Conservation (phyloP, 2,797 vertebrate species). For the Rhynchotus rufescens region DNA sequence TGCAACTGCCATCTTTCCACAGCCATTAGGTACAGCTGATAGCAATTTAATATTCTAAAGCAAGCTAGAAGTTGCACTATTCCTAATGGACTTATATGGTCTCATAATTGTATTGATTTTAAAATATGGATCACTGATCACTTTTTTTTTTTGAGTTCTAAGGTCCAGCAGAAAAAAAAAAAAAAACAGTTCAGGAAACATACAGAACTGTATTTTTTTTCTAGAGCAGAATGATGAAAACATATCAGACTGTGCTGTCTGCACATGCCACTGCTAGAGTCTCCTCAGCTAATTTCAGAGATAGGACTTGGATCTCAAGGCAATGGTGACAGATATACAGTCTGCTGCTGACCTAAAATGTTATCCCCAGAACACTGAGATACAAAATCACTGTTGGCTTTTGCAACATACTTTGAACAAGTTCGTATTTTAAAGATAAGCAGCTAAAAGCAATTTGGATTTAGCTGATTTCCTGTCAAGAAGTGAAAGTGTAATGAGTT, state of each 20-base stretch:
- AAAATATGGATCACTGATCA: neutral
- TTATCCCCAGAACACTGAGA: neutral
- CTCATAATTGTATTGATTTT: neutral
- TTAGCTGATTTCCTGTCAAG: constrained; percentile 61
- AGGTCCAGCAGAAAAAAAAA: neutral
- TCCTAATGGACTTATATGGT: neutral
- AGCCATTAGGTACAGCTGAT: neutral
- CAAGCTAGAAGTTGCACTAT: neutral
- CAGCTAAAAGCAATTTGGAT: constrained; percentile 57
- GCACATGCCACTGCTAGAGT: constrained; percentile 4
- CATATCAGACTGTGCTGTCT: constrained; percentile 31
- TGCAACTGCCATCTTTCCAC: neutral
- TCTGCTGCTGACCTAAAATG: constrained; percentile 29
- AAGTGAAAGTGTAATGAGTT: constrained; percentile 51
- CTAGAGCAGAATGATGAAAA: constrained; percentile 38
- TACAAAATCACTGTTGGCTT: constrained; percentile 44
- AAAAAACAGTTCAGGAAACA: neutral
- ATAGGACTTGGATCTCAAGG: constrained; percentile 19
- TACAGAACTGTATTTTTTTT: neutral
- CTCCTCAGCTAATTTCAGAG: constrained; percentile 39
- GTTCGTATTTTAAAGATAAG: constrained; percentile 35
- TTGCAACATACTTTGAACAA: constrained; percentile 33
- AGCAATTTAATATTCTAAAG: neutral
- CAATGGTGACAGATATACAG: neutral
- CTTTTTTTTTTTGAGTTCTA: constrained; percentile 17